Percentiles rank a stretch among this genome's conserved stretches.
Conservation (phyloP, 2,113 vertebrate species). For the Bos javanicus region DNA sequence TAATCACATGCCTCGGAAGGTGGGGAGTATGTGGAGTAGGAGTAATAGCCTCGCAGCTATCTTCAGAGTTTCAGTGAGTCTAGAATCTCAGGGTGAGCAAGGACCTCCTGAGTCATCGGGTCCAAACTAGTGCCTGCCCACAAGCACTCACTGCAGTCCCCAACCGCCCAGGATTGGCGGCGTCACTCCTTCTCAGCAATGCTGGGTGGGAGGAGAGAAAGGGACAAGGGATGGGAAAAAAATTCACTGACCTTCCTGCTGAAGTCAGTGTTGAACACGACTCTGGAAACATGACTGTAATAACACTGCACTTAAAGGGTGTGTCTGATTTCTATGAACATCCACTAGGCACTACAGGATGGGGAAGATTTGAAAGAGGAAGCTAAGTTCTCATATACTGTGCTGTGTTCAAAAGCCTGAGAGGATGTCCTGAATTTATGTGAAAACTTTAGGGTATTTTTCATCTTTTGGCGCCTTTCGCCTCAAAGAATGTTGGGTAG, state of each 20-base stretch:
- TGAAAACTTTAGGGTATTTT: conserved; percentile 12
- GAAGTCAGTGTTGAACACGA: neutral
- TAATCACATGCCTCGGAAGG: neutral
- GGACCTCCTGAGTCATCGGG: neutral
- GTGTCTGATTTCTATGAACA: neutral
- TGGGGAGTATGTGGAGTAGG: neutral
- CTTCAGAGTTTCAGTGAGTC: neutral
- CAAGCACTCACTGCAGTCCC: neutral
- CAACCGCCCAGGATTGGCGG: neutral
- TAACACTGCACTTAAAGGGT: neutral
- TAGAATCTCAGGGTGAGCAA: neutral
- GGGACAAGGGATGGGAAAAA: neutral
- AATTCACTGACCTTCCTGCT: neutral
- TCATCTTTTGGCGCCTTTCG: neutral
- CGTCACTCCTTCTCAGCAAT: neutral
- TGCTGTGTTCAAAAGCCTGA: neutral
- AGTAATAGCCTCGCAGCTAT: neutral
- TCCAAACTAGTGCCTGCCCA: neutral
- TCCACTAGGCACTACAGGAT: neutral
- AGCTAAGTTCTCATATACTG: neutral
- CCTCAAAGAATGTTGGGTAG: neutral
- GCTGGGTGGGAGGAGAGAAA: neutral
- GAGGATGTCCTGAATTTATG: neutral
- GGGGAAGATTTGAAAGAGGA: neutral
- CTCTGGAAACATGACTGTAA: neutral